Conservation (phyloP, 2,888 invertebrate species). For the Habrosyne pyritoides region DNA sequence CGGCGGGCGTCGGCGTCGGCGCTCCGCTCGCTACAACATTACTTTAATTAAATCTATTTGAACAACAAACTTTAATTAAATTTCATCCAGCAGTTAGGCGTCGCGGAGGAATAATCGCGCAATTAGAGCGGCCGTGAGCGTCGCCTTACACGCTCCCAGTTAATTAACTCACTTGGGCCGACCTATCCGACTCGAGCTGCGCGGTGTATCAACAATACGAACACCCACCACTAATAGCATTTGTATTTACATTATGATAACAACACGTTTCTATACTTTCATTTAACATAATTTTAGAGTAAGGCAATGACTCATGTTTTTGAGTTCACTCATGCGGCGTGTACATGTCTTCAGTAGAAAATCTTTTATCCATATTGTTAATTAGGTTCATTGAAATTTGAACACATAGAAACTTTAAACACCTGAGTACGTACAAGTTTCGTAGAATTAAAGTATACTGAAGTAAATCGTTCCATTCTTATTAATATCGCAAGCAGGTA, state of each 20-base stretch:
- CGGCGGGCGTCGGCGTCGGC: slow-evolving; percentile 56
- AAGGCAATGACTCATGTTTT: not conserved
- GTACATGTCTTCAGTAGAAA: not conserved
- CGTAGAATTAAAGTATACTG: no score
- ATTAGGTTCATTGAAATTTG: no score
- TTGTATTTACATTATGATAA: slow-evolving; percentile 17
- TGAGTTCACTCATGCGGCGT: not conserved
- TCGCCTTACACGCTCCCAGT: slow-evolving; percentile 82
- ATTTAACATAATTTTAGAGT: slow-evolving; percentile 6
- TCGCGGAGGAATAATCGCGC: slow-evolving; percentile 83
- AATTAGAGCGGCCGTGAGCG: slow-evolving; percentile 83
- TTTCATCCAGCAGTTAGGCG: slow-evolving; percentile 84
- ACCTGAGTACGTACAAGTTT: not conserved
- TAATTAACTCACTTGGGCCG: slow-evolving; percentile 82
- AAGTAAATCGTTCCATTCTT: no score
- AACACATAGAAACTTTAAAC: no score
- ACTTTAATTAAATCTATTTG: slow-evolving; percentile 85
- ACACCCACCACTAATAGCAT: slow-evolving; percentile 26
- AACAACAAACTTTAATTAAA: slow-evolving; percentile 85
- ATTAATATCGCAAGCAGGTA: not conserved
- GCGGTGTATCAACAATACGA: slow-evolving; percentile 47
- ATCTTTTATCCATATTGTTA: not conserved
- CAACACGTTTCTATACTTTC: slow-evolving; percentile 8
- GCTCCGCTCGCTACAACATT: slow-evolving; percentile 80
- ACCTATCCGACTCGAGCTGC: slow-evolving; percentile 57